Base-by-base conservation (phyloP, 2,113 vertebrate species). In the Campylomormyrus numenius region DNA sequence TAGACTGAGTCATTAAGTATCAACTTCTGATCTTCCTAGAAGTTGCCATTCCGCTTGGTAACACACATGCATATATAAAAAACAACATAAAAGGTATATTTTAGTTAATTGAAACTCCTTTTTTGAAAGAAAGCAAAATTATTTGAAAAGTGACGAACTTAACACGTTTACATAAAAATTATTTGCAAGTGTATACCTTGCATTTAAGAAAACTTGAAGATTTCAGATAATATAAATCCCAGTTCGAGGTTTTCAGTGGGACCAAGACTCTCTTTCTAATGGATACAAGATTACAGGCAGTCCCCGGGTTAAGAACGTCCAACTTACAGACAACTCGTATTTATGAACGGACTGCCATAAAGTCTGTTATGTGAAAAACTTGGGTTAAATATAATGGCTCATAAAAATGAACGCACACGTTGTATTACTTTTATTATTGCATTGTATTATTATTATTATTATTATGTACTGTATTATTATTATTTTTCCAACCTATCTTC, bases 191-290 rank as follows among this genome's bases (percentile, higher is more conserved):
- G 48, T 27, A 27, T 52, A 15, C 13, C 88, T 35, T 77, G 46
- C 45, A 80, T 89, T 89, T 50, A 48, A 77, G 49, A 88, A 70
- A 87, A 48, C 48, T 50, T 27, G 46, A 31, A 35, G 62, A 80
- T 77, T 89, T 35, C n/a, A 77, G 19, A 56, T 85, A 56, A 84
- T 52, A 83, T 48, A 50, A 88, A 48, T 56, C 13, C 11, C 58
- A 70, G 15, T 48, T 88, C 3, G 80, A 50, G n/a, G 62, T 80
- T 83, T 77, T 77, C 19, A 80, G 48, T 52, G 48, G 91, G 90
- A 90, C 62, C 89, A 90, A 90, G 90, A 90, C 89, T 94, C 92
- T 95, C 94, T 95, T 94, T 96, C 95, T 94, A 95, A 92, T 95
- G 95, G 94, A 94, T 92, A 91, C 70, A 31, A 90, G 66, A 45